phyloP scores from a whole-genome alignment of 2,797 vertebrate genomes.

The Chelon auratus region DNA sequence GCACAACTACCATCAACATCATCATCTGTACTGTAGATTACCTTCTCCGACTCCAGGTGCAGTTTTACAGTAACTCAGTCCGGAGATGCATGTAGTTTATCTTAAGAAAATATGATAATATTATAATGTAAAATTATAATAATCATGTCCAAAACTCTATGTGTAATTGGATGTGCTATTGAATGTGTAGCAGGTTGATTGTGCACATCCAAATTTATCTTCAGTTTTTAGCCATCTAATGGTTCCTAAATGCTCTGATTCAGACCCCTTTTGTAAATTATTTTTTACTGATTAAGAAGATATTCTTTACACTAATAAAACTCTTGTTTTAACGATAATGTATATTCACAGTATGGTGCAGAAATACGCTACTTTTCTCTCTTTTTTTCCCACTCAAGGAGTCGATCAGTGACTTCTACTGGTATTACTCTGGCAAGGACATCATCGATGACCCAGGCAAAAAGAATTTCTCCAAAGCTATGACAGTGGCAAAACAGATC shows the following conservation, averaged over 20 bases:
- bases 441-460: slow-evolving; percentile 96
- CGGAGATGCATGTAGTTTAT: not conserved
- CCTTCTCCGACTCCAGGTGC: slow-evolving; percentile 93
- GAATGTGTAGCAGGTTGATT: not conserved
- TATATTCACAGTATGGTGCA: not conserved
- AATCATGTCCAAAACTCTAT: not conserved
- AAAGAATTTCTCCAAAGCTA: slow-evolving; percentile 98
- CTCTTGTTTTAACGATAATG: not conserved
- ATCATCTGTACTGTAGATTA: slow-evolving; percentile 98
- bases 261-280: not conserved
- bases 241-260: not conserved
- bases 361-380: not conserved
- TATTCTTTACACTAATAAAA: not conserved
- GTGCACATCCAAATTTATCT: not conserved
- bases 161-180: not conserved
- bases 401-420: slow-evolving; percentile 98
- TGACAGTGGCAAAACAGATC: slow-evolving; percentile 95
- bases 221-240: not conserved
- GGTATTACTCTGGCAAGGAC: slow-evolving; percentile 98
- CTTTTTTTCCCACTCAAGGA: slow-evolving; percentile 81
- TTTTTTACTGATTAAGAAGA: not conserved
- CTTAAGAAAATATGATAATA: no score
- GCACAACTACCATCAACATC: slow-evolving; percentile 95
- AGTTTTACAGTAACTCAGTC: slow-evolving; percentile 1
- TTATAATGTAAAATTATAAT: not conserved